These are phyloP conservation scores for Phylloscopus trochilus DNA, from an alignment of 2,113 vertebrate genomes.

Conservation along the genomic window DNA sequence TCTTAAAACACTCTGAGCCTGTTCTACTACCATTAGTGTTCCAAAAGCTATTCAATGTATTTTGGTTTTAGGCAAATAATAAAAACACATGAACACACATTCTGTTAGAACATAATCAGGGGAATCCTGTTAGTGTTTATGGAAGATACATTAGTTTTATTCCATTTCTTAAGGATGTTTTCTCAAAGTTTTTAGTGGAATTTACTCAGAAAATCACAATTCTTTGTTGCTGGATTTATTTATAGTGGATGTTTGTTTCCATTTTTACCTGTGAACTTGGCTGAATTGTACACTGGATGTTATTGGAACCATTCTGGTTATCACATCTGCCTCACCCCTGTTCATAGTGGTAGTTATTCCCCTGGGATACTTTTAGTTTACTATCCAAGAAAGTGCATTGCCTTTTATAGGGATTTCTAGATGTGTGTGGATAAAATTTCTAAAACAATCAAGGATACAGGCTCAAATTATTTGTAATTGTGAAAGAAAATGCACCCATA, in stretches of 20 bases:
- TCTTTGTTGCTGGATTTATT: conserved; percentile 61
- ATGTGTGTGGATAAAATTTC: not conserved
- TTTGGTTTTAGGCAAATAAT: not conserved
- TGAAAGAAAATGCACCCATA: not conserved
- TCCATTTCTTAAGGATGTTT: not conserved
- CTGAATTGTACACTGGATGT: conserved; percentile 67
- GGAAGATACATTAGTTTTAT: not conserved
- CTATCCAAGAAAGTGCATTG: conserved; percentile 61
- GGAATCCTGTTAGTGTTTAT: not conserved
- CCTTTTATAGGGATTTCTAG: not conserved
- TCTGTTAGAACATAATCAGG: not conserved
- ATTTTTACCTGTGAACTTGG: conserved; percentile 68
- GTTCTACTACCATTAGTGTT: not conserved
- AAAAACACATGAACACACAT: not conserved
- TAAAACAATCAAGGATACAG: not conserved
- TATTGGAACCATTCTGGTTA: conserved; percentile 62
- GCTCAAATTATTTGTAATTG: not conserved
- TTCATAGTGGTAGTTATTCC: conserved; percentile 64
- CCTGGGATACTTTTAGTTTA: conserved; percentile 62
- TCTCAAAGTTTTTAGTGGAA: not conserved
- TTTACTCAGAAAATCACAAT: not conserved
- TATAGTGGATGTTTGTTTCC: conserved; percentile 63
- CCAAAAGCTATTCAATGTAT: not conserved
- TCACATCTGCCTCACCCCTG: conserved; percentile 56
- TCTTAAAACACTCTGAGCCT: not conserved